Conservation (phyloP, 2,113 vertebrate species). For the Lycocorax pyrrhopterus region DNA sequence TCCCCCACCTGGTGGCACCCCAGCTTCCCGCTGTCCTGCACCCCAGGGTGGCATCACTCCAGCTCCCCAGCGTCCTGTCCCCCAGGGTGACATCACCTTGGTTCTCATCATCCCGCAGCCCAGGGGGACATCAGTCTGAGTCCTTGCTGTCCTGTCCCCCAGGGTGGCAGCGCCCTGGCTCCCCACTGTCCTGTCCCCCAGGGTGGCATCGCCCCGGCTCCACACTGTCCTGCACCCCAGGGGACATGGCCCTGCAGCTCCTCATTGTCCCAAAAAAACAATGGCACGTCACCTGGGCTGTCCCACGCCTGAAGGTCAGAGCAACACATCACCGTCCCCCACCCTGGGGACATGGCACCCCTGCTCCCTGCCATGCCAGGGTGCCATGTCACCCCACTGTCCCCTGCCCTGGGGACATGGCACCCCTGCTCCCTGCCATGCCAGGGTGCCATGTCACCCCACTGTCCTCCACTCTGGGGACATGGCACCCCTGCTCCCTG, state of each 20-base stretch:
- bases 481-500: fast-evolving
- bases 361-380: too few relatives aligned
- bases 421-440: neutral
- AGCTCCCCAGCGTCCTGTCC: fast-evolving
- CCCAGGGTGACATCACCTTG: neutral
- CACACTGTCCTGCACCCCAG: neutral
- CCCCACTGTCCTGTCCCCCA: neutral
- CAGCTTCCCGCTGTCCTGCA: fast-evolving
- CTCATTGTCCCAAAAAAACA: neutral
- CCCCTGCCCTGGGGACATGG: fast-evolving
- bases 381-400: too few relatives aligned
- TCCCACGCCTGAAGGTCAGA: neutral
- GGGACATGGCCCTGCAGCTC: neutral
- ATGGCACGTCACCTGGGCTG: neutral
- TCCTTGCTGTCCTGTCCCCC: neutral
- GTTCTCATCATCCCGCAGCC: neutral
- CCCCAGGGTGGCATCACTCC: neutral
- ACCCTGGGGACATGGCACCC: fast-evolving
- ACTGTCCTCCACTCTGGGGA: fast-evolving
- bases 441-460: neutral
- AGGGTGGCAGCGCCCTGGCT: neutral
- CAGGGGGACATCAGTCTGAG: neutral
- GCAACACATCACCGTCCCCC: neutral
- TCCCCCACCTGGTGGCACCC: too few relatives aligned
- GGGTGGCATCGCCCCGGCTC: neutral